Percentiles rank a stretch among this genome's conserved stretches.
These are phyloP conservation scores for Thermophis baileyi DNA, from an alignment of 2,113 vertebrate genomes.

Conservation along the genomic window DNA sequence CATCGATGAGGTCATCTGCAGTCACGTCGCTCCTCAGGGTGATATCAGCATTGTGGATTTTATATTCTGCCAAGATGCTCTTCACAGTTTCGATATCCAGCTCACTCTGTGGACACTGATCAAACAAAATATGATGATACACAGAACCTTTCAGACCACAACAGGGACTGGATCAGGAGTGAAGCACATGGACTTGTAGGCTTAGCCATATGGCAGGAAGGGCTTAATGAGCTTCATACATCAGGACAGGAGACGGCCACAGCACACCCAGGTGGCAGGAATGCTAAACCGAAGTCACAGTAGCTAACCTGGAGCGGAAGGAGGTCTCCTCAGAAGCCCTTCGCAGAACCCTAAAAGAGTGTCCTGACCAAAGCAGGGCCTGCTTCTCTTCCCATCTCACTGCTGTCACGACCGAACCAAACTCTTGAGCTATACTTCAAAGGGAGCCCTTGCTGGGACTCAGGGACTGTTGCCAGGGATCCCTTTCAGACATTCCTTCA, in stretches of 20 bases:
- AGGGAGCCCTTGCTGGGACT: not conserved
- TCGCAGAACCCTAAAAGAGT: not conserved
- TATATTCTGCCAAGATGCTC: conserved; percentile 94
- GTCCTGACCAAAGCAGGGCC: not conserved
- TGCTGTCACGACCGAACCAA: accelerated
- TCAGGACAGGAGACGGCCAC: not conserved
- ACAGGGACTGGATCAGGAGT: not conserved
- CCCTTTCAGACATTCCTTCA: not conserved
- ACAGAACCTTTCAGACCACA: not conserved
- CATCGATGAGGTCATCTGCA: conserved; percentile 95
- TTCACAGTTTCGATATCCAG: conserved; percentile 93
- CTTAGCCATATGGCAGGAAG: not conserved
- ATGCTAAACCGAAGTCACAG: not conserved
- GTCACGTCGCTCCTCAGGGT: conserved; percentile 92
- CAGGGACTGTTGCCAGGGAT: not conserved
- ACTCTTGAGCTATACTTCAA: not conserved
- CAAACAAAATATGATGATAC: not conserved
- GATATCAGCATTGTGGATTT: conserved; percentile 96
- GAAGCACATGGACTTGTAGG: not conserved
- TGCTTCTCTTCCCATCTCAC: not conserved
- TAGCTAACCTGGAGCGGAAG: not conserved
- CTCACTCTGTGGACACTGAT: conserved; percentile 89
- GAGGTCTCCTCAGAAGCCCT: not conserved
- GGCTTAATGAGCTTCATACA: not conserved
- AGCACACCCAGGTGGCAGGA: not conserved